Evolutionary conservation across 2,888 invertebrate genomes (phyloP).

Genomic region (Andrena hattorfiana): DNA sequence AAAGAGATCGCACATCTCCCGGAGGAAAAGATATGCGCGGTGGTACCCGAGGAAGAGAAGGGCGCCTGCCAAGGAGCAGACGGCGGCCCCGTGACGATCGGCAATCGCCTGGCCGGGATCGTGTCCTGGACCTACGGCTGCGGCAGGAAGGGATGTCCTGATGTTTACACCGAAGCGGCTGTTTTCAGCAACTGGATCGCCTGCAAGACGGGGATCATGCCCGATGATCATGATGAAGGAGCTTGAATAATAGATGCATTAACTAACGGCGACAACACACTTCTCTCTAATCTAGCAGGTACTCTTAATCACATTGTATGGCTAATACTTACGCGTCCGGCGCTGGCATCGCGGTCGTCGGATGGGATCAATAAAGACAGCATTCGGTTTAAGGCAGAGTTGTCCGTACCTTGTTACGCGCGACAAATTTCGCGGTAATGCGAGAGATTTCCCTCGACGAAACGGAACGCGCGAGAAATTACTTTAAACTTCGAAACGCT

Average conservation of each 20-base stretch:
- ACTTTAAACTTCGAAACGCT: background rate
- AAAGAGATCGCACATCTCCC: conserved; percentile 57
- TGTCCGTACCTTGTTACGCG: background rate
- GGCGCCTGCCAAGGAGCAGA: conserved; percentile 80
- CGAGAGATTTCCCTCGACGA: background rate
- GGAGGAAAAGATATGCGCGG: conserved; percentile 87
- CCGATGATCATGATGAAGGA: no score
- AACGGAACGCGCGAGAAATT: background rate
- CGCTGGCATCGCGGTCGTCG: background rate
- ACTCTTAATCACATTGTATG: background rate
- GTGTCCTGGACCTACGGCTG: conserved; percentile 86
- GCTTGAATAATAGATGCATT: no score
- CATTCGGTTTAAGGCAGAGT: background rate
- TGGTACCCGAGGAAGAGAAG: conserved; percentile 86
- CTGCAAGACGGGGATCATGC: conserved; percentile 42
- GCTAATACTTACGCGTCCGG: background rate
- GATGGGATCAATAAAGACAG: background rate
- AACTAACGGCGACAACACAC: background rate
- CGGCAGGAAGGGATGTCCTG: conserved; percentile 84
- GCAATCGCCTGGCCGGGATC: conserved; percentile 75
- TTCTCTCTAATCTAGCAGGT: background rate
- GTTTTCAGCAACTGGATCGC: conserved; percentile 85
- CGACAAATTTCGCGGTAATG: background rate
- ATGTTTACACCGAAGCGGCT: conserved; percentile 86
- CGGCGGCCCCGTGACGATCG: conserved; percentile 76